Evolutionary conservation across 2,113 vertebrate genomes (phyloP), one percentile per base, ranked within the genome.

Genomic region (Siphamia tubifer): DNA sequence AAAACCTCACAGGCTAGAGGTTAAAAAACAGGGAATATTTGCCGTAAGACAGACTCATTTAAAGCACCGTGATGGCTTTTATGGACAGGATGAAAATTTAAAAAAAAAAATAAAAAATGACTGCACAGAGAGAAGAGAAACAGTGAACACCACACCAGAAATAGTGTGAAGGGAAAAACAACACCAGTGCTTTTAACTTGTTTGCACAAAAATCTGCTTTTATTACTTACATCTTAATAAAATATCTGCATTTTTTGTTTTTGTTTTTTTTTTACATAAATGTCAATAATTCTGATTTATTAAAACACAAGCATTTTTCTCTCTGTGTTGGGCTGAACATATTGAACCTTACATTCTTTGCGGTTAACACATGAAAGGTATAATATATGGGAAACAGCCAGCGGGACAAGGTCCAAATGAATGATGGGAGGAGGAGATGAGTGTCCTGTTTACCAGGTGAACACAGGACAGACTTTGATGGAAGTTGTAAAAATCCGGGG

Each of bases 371-470:
- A 9, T 25, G 20, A 19, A 42, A 49, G 17, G 32, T 20, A 23
- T 27, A 49, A n/a, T n/a, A 35, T 24, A 27, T 52, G 13, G 45
- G n/a, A 73, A 77, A 2, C 1, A 42, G 23, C 8, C 64, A 64
- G 60, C 44, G 6, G 44, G 48, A 27, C 23, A 16, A 45, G 47
- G 20, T 34, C 1, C 38, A 20, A 65, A 28, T 61, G 30, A 31
- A 58, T 42, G 68, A 83, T 40, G 35, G 42, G 34, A 66, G 68
- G 10, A 48, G 30, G 36, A 74, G 43, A 17, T 2, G 17, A 49
- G 61, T 69, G 58, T 79, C 65, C 48, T 79, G 80, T 83, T 69
- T 85, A 76, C 68, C n/a, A 47, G 36, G 30, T 45, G 51, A 67
- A 48, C 60, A 42, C 36, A 53, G 20, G n/a, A n/a, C n/a, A 1